phyloP scores from a whole-genome alignment of 1,140 invertebrate species.

The Drosophila bocki region DNA sequence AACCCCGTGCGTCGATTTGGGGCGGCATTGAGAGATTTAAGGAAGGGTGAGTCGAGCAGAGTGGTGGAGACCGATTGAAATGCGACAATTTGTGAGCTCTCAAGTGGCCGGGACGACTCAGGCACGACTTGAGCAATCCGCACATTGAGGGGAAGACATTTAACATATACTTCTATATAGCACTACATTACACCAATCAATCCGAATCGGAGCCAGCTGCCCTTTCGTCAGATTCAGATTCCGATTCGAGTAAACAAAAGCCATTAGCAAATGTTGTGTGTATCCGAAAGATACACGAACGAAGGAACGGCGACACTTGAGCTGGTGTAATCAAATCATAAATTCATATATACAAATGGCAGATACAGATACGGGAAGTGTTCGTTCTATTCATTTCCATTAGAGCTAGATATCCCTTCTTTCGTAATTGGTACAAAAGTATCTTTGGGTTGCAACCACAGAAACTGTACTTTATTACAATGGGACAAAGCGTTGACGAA shows the following conservation, averaged over 20 bases:
- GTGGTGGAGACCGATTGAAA: constrained; percentile 61
- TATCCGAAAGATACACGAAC: constrained; percentile 51
- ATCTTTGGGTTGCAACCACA: constrained; percentile 49
- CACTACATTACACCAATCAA: constrained; percentile 70
- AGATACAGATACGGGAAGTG: constrained; percentile 31
- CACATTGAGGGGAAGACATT: constrained; percentile 11
- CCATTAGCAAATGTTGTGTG: constrained; percentile 77
- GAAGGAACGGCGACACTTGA: constrained; percentile 44
- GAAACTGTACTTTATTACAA: constrained; percentile 43
- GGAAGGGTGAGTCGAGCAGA: constrained; percentile 10
- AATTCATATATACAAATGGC: constrained; percentile 51
- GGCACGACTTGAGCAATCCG: constrained; percentile 51
- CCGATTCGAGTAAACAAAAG: constrained; percentile 76
- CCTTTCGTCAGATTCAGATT: constrained; percentile 78
- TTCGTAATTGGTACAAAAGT: constrained; percentile 72
- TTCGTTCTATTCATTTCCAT: constrained; percentile 76
- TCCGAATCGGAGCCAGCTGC: constrained; percentile 68
- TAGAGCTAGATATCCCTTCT: constrained; percentile 54
- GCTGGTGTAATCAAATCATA: constrained; percentile 78
- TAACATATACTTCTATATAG: background rate
- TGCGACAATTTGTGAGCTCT: constrained; percentile 75
- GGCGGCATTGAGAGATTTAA: constrained; percentile 52
- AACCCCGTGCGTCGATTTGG: constrained; percentile 59
- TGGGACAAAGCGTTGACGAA: constrained; percentile 22
- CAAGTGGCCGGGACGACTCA: constrained; percentile 53